Base-by-base conservation (phyloP, 92 coral and sea anemone genomes). In the Meandrina meandrites region DNA sequence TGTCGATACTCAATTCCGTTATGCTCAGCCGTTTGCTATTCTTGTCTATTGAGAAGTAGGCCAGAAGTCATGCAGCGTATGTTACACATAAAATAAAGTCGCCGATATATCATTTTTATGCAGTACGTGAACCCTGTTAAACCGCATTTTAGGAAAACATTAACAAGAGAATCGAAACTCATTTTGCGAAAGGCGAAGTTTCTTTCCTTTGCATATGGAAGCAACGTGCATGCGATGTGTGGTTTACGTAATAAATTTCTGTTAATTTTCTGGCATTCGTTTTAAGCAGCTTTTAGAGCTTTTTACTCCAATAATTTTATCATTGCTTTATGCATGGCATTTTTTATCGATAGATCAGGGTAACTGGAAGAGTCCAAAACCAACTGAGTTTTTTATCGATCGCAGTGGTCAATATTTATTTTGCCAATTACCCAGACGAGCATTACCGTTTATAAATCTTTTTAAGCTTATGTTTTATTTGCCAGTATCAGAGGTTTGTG, bases 401-500 rank as follows among this genome's bases (percentile, higher is more conserved):
- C 31, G n/a, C 11, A n/a, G 13, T 10, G 50, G 83, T 80, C 84
- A 80, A 80, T 60, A 37, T 80, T 80, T 64, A 62, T 80, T 80
- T 64, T 22, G 19, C 16, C n/a, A 62, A 66, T 80, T 80, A 64
- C 57, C 40, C 57, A 13, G 6, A 73, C 14, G 12, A 17, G 78
- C 47, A 13, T 71, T 32, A 12, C 21, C 37, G 13, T 31, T n/a
- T 47, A 71, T 3, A 19, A 60, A 35, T 2, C 48, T 73, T 36
- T 73, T 11, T n/a, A n/a, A n/a, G n/a, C n/a, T n/a, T 18, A 66
- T 66, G 71, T 27, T 27, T 22, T 66, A 9, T 66, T 42, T 1
- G 27, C 69, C 2, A 13, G 69, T 32, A 21, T 78, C 68, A 17
- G 67, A n/a, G 5, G 48, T 79, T 54, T 79, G 68, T 19, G 28